Evolutionary conservation across 2,888 invertebrate genomes (phyloP), one percentile per base, ranked within the genome.

Genomic region (Scaptomyza reducta): DNA sequence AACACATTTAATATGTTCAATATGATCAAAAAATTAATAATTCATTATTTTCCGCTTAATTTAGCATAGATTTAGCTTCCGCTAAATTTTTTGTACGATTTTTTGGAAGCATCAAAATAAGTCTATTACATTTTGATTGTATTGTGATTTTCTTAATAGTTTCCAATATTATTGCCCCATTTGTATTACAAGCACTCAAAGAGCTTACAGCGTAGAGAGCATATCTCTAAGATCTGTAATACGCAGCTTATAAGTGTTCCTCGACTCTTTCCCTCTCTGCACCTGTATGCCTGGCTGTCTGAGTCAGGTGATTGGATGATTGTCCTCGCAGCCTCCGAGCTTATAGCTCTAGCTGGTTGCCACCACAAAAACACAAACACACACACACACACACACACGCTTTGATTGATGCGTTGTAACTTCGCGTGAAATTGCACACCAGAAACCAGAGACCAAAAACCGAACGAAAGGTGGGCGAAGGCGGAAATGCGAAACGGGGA

Each of bases 391-490:
- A 25, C 22, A 31, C 27, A 35, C 29, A 35, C 55, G 70, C 81
- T 84, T 87, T 86, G 83, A 87, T 84, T 83, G 83, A 83, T 86
- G 80, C 71, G 76, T 72, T 72, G 76, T 70, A 83, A 83, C 73
- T 83, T 83, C 68, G 84, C 84, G 84, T 86, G 78, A 87, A 83
- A 84, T 86, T 87, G 79, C 87, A 77, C 81, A 81, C 81, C 72
- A 58, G 44, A n/a, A n/a, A n/a, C 33, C 35, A 22, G 5, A 22
- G 3, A 22, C n/a, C n/a, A 64, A 40, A 81, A 73, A 54, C 50
- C 38, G n/a, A 55, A 29, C 0, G 33, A 6, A 14, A 38, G 56
- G 13, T 13, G n/a, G n/a, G 31, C 3, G 14, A 6, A 16, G 47
- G 14, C 40, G 40, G 40, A 40, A 40, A 44, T 4, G 29, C 6